Evolutionary conservation across 1,140 invertebrate genomes (phyloP).

Genomic region (Eulimnadia texana): DNA sequence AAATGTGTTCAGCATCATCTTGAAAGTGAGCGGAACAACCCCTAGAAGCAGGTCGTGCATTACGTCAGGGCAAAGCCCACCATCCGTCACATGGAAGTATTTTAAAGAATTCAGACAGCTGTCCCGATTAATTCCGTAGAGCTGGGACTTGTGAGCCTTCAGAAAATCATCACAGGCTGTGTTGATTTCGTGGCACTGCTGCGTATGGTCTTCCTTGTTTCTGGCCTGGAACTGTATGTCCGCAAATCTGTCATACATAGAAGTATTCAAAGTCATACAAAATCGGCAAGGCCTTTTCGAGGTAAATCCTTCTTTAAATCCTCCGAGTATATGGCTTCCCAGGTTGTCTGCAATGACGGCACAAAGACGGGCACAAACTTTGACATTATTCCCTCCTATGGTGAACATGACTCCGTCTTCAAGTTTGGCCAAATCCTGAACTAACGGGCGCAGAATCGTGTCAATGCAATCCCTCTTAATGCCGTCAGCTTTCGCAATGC

Average conservation of each 20-base stretch:
- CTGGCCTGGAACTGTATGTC: too few species aligned
- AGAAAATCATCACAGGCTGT: not conserved
- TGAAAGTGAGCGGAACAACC: slow-evolving; percentile 8
- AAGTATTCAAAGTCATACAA: not conserved
- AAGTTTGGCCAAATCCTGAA: not conserved
- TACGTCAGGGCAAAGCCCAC: slow-evolving; percentile 1
- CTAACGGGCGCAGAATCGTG: not conserved
- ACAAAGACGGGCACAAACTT: not conserved
- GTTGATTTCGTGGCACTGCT: not conserved
- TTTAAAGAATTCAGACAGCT: slow-evolving; percentile 13
- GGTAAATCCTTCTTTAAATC: not conserved
- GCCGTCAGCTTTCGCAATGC: not conserved
- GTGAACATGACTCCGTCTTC: not conserved
- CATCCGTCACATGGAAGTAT: slow-evolving; percentile 6
- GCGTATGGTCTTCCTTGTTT: not conserved
- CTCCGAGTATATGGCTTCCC: not conserved
- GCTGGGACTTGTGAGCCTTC: slow-evolving; percentile 1
- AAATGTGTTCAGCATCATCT: not conserved
- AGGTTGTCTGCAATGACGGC: not conserved
- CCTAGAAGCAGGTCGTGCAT: slow-evolving; percentile 15
- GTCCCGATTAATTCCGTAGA: slow-evolving; percentile 11
- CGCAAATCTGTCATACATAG: not conserved
- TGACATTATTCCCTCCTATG: not conserved
- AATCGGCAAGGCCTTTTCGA: not conserved
- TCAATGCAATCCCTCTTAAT: not conserved